Evolutionary conservation across 1,140 invertebrate genomes (phyloP).

Genomic region (Drosophila pectinifera): DNA sequence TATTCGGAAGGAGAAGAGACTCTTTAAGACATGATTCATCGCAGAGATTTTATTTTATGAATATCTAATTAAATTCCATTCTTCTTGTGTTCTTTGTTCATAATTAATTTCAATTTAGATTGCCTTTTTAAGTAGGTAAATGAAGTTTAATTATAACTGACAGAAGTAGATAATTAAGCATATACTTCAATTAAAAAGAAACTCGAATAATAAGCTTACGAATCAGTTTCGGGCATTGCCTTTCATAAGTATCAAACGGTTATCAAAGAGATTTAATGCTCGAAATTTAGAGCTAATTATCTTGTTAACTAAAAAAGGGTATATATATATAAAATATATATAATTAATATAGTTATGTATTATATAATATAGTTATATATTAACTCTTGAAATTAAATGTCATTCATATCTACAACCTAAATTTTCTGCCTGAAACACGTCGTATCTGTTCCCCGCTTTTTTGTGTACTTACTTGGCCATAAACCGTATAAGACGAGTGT

Average conservation of each 20-base stretch:
- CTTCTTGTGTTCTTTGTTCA: conserved; percentile 16
- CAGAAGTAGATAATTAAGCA: too few relatives aligned
- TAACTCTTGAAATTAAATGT: too few relatives aligned
- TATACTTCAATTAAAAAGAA: conserved; percentile 21
- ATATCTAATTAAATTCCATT: conserved; percentile 27
- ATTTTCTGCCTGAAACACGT: not conserved
- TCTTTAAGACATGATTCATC: conserved; percentile 29
- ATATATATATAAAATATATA: too few relatives aligned
- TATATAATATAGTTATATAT: too few relatives aligned
- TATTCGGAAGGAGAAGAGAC: conserved; percentile 5
- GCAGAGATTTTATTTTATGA: conserved; percentile 1
- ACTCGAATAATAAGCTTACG: not conserved
- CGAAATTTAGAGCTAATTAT: too few relatives aligned
- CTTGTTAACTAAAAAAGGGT: too few relatives aligned
- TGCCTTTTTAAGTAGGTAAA: conserved; percentile 16
- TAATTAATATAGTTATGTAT: too few relatives aligned
- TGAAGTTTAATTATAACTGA: conserved; percentile 49
- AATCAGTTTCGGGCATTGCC: not conserved
- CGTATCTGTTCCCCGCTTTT: conserved; percentile 8
- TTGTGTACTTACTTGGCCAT: conserved; percentile 17
- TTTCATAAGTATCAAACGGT: not conserved
- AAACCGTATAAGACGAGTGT: conserved; percentile 34
- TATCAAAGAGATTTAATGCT: too few relatives aligned
- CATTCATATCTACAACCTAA: too few relatives aligned
- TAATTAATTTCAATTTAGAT: conserved; percentile 30